Evolutionary conservation across 2,797 vertebrate species (phyloP).

Genomic region (Garrulus glandarius): DNA sequence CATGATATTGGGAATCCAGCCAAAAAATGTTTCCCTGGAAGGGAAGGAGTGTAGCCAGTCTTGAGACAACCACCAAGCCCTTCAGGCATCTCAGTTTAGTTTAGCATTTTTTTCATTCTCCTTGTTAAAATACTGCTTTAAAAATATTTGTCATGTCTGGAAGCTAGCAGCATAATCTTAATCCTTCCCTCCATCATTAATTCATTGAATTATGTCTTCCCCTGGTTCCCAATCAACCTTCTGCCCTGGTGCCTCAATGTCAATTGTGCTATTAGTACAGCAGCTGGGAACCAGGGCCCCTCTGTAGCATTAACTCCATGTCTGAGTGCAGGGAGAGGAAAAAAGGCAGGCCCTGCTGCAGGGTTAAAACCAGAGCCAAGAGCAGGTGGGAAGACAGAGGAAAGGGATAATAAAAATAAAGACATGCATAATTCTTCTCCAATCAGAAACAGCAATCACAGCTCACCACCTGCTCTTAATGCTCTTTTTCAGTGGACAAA

Average conservation of each 20-base stretch:
- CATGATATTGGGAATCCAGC: not conserved
- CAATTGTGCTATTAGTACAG: not conserved
- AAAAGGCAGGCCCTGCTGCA: not conserved
- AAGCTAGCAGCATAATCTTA: not conserved
- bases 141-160: not conserved
- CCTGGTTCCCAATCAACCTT: not conserved
- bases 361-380: not conserved
- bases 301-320: not conserved
- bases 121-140: not conserved
- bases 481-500: slow-evolving; percentile 4
- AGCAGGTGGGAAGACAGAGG: slow-evolving; percentile 24
- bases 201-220: not conserved
- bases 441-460: slow-evolving; percentile 7
- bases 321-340: not conserved
- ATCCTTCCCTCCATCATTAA: not conserved
- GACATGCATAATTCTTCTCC: not conserved
- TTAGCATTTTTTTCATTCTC: not conserved
- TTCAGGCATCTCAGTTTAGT: not conserved
- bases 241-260: not conserved
- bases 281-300: not conserved
- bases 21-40: not conserved
- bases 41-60: not conserved
- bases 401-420: slow-evolving; percentile 23
- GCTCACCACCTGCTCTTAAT: slow-evolving; percentile 41
- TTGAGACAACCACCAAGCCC: not conserved